Base-by-base conservation (phyloP, 2,797 vertebrate species). In the Tauraco hartlaubi region DNA sequence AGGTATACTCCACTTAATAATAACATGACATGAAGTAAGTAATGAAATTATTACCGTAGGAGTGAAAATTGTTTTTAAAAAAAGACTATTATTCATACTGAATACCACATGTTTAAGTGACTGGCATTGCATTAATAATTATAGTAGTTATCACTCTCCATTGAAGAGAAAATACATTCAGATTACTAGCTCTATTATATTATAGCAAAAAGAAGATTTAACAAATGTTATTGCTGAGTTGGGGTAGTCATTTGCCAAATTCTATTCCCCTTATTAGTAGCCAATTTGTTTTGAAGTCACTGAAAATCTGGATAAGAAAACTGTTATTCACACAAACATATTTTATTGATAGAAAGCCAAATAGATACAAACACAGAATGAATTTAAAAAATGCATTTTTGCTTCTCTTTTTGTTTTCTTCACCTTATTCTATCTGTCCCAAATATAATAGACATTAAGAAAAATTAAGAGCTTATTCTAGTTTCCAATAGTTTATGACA, bases 1-100 rank as follows among this genome's bases (percentile, higher is more conserved):
- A 97, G 93, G 91, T 88, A 96, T 85, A 73, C 95, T 93, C 92
- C 81, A 92, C 93, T 82, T 92, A 84, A 96, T 94, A 97, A 95
- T 81, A 97, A 97, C 93, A 90, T 91, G 88, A 90, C 76, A 96
- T 16, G 19, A 81, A 93, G 26, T 92, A 94, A 85, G 87, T 96
- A 96, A 97, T 90, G 67, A 95, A 94, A 96, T 97, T 93, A 86
- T 69, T 85, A 84, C 39, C 0, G 80, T 94, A 75, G 93, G 92
- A 97, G 88, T 96, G 91, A 95, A 96, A 90, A 96, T 67, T 94
- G 64, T 79, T 96, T 86, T 74, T 90, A 80, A 97, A 95, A 69
- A 96, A 94, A 96, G 73, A 90, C 17, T 91, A 68, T 87, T 96
- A 87, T 94, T 96, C 92, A 84, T 66, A 64, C 31, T 55, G 66